Base-by-base conservation (phyloP, 2,113 vertebrate genomes). In the Ammodytes marinus region DNA sequence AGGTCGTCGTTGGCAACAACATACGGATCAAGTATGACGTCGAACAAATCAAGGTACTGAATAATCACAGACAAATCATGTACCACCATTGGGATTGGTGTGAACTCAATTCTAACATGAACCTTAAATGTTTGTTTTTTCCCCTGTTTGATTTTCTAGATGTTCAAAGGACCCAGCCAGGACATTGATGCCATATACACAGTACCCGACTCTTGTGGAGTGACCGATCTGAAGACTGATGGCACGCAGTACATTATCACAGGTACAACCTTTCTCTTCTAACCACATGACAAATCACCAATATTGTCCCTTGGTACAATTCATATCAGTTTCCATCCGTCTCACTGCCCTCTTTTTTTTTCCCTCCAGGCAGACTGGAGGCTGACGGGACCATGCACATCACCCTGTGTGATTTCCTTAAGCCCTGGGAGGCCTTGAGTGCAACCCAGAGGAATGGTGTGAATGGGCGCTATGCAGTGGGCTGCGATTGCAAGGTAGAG, bases 21-120 rank as follows among this genome's bases (percentile, higher is more conserved):
- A 92, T 96, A 87, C 95, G 93, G 69, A 95, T 98, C 82, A 96
- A 96, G 91, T 99, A 98, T 42, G 96, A 98, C 86, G 93, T 99
- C 95, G 99, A 99, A 92, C 97, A 97, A 91, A 96, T 97, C 57
- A 99, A 99, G 97, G 98, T 99, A 93, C n/a, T 63, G n/a, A n/a
- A n/a, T n/a, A n/a, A n/a, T n/a, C n/a, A n/a, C n/a, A n/a, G n/a
- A n/a, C n/a, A n/a, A n/a, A n/a, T n/a, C n/a, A n/a, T n/a, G n/a
- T n/a, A n/a, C n/a, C n/a, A n/a, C n/a, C n/a, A n/a, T n/a, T n/a
- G n/a, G n/a, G n/a, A n/a, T n/a, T 45, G 6, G 1, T 46, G 12
- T 64, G 10, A n/a, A 75, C n/a, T 3, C 3, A 11, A 53, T 53
- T 72, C 11, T 8, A 27, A 10, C 4, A 54, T 79, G n/a, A 15